Conservation (phyloP, 2,888 invertebrate species). For the Agapetus fuscipes region DNA sequence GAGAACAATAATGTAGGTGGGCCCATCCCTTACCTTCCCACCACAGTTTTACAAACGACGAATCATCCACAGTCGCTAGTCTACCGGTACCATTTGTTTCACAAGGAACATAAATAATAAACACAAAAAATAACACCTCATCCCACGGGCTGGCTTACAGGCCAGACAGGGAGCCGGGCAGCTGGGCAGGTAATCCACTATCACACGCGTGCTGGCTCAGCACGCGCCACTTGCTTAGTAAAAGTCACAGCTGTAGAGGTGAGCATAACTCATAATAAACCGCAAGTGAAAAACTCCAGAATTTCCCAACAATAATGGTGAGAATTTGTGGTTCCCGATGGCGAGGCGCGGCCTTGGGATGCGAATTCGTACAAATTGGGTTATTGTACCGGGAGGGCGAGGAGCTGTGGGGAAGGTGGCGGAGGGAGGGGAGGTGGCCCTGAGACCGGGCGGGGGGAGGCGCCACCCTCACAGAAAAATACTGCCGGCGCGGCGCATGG, state of each 20-base stretch:
- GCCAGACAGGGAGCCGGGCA: not conserved
- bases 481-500: slow-evolving; percentile 15
- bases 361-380: slow-evolving; percentile 50
- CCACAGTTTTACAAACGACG: too few relatives aligned
- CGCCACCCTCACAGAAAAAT: slow-evolving; percentile 6
- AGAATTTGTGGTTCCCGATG: slow-evolving; percentile 44
- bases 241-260: not conserved
- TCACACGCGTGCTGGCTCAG: not conserved
- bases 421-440: slow-evolving; percentile 2
- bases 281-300: slow-evolving; percentile 21
- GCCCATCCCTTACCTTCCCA: not conserved
- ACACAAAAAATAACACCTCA: slow-evolving; percentile 10
- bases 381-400: slow-evolving; percentile 32
- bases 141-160: too few relatives aligned
- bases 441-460: slow-evolving; percentile 1
- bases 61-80: not conserved
- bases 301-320: slow-evolving; percentile 47
- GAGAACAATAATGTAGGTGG: not conserved
- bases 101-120: slow-evolving; percentile 8
- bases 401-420: slow-evolving; percentile 18
- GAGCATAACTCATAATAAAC: slow-evolving; percentile 13
- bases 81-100: slow-evolving; percentile 1
- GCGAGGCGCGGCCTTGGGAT: slow-evolving; percentile 46
- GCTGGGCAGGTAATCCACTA: not conserved
- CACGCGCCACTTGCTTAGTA: not conserved